Percentiles rank a stretch among this genome's conserved stretches.
Conservation (phyloP, 1,140 invertebrate genomes). For the Plectus sambesii region DNA sequence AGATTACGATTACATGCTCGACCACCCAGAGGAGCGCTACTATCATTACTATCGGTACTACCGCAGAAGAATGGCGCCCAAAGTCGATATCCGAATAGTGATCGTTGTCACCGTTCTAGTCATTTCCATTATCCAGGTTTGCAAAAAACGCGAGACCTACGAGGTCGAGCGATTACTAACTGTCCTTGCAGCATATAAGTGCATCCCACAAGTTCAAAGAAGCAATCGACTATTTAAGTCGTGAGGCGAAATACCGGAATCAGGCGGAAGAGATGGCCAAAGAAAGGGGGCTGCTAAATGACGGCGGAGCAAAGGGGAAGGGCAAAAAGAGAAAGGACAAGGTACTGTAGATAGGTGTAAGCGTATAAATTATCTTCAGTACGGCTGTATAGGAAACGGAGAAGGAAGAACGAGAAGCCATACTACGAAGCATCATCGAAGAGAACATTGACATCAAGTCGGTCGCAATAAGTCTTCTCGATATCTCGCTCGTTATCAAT, state of each 20-base stretch:
- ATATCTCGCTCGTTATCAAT: too few species aligned
- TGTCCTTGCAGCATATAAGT: constrained; percentile 50
- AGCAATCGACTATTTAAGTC: constrained; percentile 72
- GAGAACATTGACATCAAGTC: constrained; percentile 73
- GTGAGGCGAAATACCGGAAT: constrained; percentile 70
- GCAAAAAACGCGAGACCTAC: constrained; percentile 7
- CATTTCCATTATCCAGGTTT: constrained; percentile 66
- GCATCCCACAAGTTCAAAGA: constrained; percentile 58
- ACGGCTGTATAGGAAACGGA: constrained; percentile 51
- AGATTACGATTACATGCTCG: constrained; percentile 91
- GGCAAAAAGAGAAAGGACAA: too few species aligned
- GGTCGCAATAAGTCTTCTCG: constrained; percentile 15
- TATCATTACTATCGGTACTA: constrained; percentile 72
- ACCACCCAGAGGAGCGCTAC: constrained; percentile 60
- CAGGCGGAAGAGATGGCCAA: constrained; percentile 67
- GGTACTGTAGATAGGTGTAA: too few species aligned
- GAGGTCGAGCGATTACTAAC: constrained; percentile 10
- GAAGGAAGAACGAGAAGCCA: constrained; percentile 53
- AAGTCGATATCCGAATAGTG: constrained; percentile 76
- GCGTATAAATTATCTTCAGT: too few species aligned
- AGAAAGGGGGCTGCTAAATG: constrained; percentile 56
- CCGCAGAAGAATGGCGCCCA: constrained; percentile 65
- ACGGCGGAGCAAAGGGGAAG: too few species aligned
- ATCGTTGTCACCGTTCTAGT: constrained; percentile 68
- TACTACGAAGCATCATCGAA: constrained; percentile 67